Base-by-base conservation (phyloP, 2,113 vertebrate genomes). In the Chrysemys picta region DNA sequence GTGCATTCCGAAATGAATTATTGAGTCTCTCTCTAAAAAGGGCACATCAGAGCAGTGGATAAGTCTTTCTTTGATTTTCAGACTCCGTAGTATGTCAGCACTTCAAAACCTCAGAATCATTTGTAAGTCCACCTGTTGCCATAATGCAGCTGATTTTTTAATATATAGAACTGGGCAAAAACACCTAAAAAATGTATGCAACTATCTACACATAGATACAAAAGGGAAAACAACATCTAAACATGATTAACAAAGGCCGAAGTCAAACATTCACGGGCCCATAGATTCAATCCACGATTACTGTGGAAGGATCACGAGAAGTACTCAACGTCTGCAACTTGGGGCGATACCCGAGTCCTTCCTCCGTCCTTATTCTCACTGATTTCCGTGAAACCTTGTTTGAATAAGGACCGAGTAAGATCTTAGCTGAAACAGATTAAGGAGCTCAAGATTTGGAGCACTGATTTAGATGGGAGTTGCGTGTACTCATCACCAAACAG, bases 181-280 rank as follows among this genome's bases (percentile, higher is more conserved):
- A 87, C 82, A 10, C 19, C 35, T 72, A 9, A 72, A 38, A 72
- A 72, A 72, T 22, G 19, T 38, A 72, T 22, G n/a, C 65, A 38
- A 38, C 65, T 72, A 11, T 25, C 59, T 7, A 22, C 5, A 29
- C 29, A 22, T 69, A 87, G 45, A 86, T 4, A 53, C 14, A 78
- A 54, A 87, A 22, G 88, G 72, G 38, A 72, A 57, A 82, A 62
- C 56, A 49, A 4, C 13, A 65, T 2, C 27, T 79, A 91, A 87
- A 1, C 2, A 1, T 16, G 53, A 96, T 69, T 93, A 59, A 85
- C 35, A 86, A 75, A 54, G 65, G 78, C 35, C 65, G 53, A 72
- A 81, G 47, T 27, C 76, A 91, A 96, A 87, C 78, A 85, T 14
- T 83, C 57, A 9, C 1, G 45, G 50, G 69, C n/a, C 80, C 91